Evolutionary conservation across 2,888 invertebrate genomes (phyloP).

Genomic region (Byasa hedistus): DNA sequence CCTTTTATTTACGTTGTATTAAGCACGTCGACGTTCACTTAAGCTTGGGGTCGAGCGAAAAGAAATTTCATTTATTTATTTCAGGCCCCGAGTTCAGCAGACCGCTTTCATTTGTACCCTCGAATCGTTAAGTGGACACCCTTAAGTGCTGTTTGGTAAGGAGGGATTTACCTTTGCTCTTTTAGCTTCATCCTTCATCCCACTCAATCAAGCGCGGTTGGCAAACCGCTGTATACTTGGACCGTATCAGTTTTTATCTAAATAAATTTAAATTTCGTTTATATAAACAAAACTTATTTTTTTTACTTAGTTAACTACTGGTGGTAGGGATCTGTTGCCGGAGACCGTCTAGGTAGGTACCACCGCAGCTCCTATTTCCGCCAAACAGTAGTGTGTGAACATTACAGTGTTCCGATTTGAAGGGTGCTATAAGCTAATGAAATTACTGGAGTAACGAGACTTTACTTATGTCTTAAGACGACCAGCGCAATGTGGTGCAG

Average conservation of each 20-base stretch:
- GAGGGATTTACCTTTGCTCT: constrained; percentile 77
- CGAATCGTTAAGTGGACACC: constrained; percentile 69
- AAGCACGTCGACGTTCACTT: constrained; percentile 34
- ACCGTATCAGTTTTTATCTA: constrained; percentile 21
- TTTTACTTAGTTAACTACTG: no score
- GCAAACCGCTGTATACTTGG: constrained; percentile 38
- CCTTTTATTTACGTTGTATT: constrained; percentile 27
- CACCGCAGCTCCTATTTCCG: no score
- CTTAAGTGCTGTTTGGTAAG: constrained; percentile 76
- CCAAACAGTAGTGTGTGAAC: no score
- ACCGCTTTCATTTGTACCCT: constrained; percentile 59
- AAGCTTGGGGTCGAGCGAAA: constrained; percentile 47
- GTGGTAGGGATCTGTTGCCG: no score
- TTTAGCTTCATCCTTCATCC: constrained; percentile 61
- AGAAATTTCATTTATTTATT: constrained; percentile 68
- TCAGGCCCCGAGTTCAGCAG: constrained; percentile 49
- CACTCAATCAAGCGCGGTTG: constrained; percentile 64
- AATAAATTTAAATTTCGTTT: background rate
- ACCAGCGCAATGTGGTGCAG: no score
- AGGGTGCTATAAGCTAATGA: no score
- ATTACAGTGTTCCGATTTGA: no score
- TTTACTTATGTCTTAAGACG: no score
- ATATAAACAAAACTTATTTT: no score
- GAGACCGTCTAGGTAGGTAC: no score
- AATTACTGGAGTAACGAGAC: no score